Conservation (phyloP, 2,797 vertebrate species). For the Hozukius guyotensis region DNA sequence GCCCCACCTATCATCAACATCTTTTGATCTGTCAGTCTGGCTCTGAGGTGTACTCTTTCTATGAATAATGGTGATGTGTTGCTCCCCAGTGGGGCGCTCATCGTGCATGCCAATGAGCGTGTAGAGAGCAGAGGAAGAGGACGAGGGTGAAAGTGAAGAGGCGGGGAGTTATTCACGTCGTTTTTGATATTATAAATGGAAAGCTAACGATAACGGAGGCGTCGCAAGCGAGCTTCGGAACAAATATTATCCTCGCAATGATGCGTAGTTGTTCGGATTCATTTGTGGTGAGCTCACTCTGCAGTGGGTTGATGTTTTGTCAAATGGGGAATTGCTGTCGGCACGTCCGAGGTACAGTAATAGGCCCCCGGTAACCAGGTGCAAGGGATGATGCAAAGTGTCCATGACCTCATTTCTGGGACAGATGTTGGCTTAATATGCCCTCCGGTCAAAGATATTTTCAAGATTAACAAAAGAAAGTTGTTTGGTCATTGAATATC, state of each 20-base stretch:
- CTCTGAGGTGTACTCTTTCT: conserved; percentile 65
- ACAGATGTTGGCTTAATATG: conserved; percentile 6
- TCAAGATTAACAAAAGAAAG: background rate
- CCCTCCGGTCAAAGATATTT: background rate
- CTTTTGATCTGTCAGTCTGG: conserved; percentile 75
- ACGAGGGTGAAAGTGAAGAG: conserved; percentile 38
- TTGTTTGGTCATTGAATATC: background rate
- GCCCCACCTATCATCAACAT: conserved; percentile 68
- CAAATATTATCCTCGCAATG: background rate
- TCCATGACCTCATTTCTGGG: conserved; percentile 6
- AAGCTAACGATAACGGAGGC: conserved; percentile 6
- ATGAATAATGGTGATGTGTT: conserved; percentile 77
- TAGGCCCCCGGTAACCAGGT: background rate
- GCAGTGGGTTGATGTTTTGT: background rate
- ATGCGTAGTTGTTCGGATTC: conserved; percentile 1
- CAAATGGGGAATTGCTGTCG: background rate
- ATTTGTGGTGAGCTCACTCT: conserved; percentile 1
- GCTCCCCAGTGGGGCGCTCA: conserved; percentile 59
- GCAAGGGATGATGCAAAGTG: conserved; percentile 13
- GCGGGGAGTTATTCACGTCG: conserved; percentile 8
- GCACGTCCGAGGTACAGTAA: background rate
- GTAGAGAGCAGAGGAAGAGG: conserved; percentile 37
- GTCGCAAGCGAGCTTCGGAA: background rate
- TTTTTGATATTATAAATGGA: conserved; percentile 36
- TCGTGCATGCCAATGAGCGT: conserved; percentile 68